Base-by-base conservation (phyloP, 2,113 vertebrate species). In the Apus apus region DNA sequence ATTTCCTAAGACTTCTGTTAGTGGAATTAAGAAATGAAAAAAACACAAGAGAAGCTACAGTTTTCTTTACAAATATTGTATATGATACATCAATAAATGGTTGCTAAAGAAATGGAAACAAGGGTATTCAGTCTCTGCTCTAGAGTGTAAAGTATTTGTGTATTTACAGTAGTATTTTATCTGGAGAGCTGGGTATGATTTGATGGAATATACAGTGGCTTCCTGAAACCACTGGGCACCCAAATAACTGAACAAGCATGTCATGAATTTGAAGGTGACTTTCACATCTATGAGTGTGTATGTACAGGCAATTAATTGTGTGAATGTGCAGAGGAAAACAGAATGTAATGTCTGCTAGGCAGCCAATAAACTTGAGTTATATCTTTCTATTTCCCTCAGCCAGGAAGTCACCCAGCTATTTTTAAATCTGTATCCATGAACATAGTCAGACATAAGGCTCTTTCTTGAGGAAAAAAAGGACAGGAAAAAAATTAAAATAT, bases 371-470 rank as follows among this genome's bases (percentile, higher is more conserved):
- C 75, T 66, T 83, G 82, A 90, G 95, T 83, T 91, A 25, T 91
- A 76, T 85, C 53, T 66, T 93, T 89, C 90, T 92, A 26, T 89
- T 94, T 93, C 43, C 18, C 40, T 92, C 70, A 94, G 45, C 40
- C 70, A 95, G 77, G 84, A 94, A 95, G 70, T 53, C 66, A 94
- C 66, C 36, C 74, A 78, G 84, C 36, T 95, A 73, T 85, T 97
- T 94, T 92, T 34, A 91, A 92, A 81, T 43, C 10, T 78, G 30
- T 87, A 40, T 78, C 66, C 16, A 14, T 85, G 86, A 90, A 50
- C 5, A 32, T 30, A 84, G 27, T 83, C 67, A 86, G 38, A 87
- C 50, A 80, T 71, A 87, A 87, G 78, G 74, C 40, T 91, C 66
- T 85, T 87, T 87, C 70, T 89, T 74, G 61, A 75, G 43, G 36